Conservation (phyloP, 2,888 invertebrate species). For the Lacanobia oleracea region DNA sequence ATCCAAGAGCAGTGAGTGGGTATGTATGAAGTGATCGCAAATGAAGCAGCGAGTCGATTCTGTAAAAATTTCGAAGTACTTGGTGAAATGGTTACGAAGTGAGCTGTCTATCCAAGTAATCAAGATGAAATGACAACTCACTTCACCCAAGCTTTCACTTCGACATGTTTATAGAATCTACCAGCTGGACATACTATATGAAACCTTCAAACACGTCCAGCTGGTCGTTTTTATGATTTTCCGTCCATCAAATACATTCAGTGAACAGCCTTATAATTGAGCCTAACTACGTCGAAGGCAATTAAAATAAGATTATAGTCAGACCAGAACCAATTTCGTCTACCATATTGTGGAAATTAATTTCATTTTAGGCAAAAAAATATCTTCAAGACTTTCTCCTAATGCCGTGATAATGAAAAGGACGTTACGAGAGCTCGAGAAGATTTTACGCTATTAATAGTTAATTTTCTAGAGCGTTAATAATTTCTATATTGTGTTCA, state of each 20-base stretch:
- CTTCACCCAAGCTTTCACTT: too few species aligned
- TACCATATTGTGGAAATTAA: slow-evolving; percentile 43
- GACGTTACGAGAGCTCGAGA: neutral
- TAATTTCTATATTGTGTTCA: neutral
- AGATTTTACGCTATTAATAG: neutral
- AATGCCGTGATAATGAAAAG: slow-evolving; percentile 40
- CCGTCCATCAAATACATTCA: neutral
- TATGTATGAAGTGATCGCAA: too few species aligned
- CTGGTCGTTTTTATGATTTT: neutral
- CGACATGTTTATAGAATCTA: too few species aligned
- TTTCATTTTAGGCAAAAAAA: slow-evolving; percentile 15
- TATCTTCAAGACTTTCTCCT: slow-evolving; percentile 6
- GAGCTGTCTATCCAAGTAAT: too few species aligned
- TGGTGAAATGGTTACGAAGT: too few species aligned
- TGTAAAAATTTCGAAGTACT: too few species aligned
- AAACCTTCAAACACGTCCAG: too few species aligned
- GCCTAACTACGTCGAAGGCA: slow-evolving; percentile 27
- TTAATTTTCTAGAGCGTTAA: neutral
- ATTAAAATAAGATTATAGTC: slow-evolving; percentile 63
- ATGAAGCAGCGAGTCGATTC: too few species aligned
- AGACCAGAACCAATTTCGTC: slow-evolving; percentile 52
- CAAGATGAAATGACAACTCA: too few species aligned
- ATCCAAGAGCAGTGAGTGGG: too few species aligned
- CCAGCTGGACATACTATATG: too few species aligned
- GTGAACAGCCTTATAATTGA: neutral